A percentile compares a stretch with the other conserved stretches of the same genome.
Evolutionary conservation across 2,113 vertebrate genomes (phyloP).

Genomic region (Ariopsis seemanni): DNA sequence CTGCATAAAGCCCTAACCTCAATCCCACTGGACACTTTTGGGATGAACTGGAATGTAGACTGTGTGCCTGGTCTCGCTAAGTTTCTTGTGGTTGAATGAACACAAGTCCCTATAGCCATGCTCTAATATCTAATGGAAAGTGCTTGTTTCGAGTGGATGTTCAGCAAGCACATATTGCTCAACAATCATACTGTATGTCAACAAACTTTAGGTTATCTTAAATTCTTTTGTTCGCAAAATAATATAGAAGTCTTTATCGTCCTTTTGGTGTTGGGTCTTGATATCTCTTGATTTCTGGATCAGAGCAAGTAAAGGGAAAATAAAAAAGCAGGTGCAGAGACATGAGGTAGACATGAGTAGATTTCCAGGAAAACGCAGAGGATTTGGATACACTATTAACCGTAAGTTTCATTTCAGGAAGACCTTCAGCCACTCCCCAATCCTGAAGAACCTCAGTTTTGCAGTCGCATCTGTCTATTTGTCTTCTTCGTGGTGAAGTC

Average conservation of each 20-base stretch:
- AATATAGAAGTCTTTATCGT: neutral
- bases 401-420: slow-evolving; percentile 47
- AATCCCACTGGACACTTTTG: no score
- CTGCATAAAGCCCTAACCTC: no score
- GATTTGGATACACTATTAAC: slow-evolving; percentile 37
- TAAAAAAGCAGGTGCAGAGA: slow-evolving; percentile 5
- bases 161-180: neutral
- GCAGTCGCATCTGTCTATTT: slow-evolving; percentile 49
- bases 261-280: neutral
- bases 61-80: neutral
- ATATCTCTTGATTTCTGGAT: neutral
- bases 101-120: neutral
- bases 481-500: slow-evolving; percentile 43
- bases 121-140: neutral
- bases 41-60: no score
- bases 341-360: neutral
- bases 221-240: neutral
- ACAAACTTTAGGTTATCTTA: neutral
- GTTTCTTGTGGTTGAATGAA: neutral
- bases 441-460: slow-evolving; percentile 8
- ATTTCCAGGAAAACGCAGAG: slow-evolving; percentile 8
- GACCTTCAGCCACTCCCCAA: slow-evolving; percentile 36
- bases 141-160: neutral
- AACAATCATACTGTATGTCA: neutral
- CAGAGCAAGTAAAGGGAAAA: neutral